phyloP scores from a whole-genome alignment of 2,888 invertebrate species.

The Schizaphis graminum region DNA sequence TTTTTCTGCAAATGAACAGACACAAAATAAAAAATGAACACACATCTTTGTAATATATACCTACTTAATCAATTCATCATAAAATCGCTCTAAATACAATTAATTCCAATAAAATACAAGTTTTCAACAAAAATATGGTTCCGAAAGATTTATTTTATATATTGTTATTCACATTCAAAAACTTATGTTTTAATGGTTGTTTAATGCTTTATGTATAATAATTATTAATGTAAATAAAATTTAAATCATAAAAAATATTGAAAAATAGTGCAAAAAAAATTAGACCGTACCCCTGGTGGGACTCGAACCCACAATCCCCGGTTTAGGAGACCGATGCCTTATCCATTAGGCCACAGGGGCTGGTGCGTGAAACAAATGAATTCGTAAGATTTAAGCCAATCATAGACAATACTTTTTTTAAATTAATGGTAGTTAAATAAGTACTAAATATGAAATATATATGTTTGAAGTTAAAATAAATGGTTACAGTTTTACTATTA shows the following conservation, averaged over 20 bases:
- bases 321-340: conserved; percentile 57
- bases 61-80: too few relatives aligned
- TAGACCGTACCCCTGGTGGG: conserved; percentile 35
- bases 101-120: not conserved
- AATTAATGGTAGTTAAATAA: too few relatives aligned
- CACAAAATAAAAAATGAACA: too few relatives aligned
- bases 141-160: not conserved
- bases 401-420: not conserved
- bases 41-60: too few relatives aligned
- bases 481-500: too few relatives aligned
- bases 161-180: not conserved
- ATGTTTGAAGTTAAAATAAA: too few relatives aligned
- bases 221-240: not conserved
- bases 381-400: not conserved
- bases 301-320: conserved; percentile 59
- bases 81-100: not conserved
- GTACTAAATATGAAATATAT: too few relatives aligned
- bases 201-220: too few relatives aligned
- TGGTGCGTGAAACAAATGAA: not conserved
- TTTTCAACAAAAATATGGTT: not conserved
- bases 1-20: too few relatives aligned
- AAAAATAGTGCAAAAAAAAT: conserved; percentile 8
- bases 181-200: not conserved
- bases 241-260: not conserved
- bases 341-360: conserved; percentile 59